These are phyloP conservation scores for Heliconius sara DNA, from an alignment of 2,888 invertebrate genomes.

Conservation along the genomic window DNA sequence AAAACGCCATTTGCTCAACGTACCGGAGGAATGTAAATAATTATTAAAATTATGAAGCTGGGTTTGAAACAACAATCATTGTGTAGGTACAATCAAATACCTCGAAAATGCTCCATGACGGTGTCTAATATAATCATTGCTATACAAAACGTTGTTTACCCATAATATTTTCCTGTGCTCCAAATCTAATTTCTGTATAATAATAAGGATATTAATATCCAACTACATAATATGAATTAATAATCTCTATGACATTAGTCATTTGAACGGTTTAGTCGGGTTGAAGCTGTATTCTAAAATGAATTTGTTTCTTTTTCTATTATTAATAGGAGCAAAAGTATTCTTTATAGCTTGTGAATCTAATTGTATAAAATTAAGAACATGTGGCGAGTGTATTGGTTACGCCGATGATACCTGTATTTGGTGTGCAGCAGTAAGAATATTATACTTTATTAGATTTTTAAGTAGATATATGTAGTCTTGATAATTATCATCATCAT, in stretches of 20 bases:
- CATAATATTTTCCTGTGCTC: conserved; percentile 13
- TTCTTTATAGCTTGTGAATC: conserved; percentile 42
- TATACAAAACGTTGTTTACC: not conserved
- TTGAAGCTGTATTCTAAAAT: conserved; percentile 25
- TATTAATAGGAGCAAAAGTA: conserved; percentile 30
- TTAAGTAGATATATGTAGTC: not conserved
- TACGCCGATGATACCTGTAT: conserved; percentile 57
- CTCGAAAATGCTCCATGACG: not conserved
- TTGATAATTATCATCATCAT: too few species aligned
- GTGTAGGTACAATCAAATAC: not conserved
- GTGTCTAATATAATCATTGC: not conserved
- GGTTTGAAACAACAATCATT: too few species aligned
- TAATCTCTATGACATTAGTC: conserved; percentile 15
- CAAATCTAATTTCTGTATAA: not conserved
- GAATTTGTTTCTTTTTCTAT: conserved; percentile 21
- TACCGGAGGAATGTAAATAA: too few species aligned
- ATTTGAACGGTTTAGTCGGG: conserved; percentile 3
- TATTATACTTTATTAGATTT: not conserved
- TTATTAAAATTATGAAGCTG: too few species aligned
- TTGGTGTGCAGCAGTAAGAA: conserved; percentile 66
- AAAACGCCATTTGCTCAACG: too few species aligned
- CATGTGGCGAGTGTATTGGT: conserved; percentile 65
- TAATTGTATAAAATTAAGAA: conserved; percentile 51
- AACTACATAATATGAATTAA: not conserved
- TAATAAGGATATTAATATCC: conserved; percentile 7